Evolutionary conservation across 35 echinoderm and acorn worm genomes (phyloP), one percentile per base, ranked within the genome.

Genomic region (Strongylocentrotus purpuratus): DNA sequence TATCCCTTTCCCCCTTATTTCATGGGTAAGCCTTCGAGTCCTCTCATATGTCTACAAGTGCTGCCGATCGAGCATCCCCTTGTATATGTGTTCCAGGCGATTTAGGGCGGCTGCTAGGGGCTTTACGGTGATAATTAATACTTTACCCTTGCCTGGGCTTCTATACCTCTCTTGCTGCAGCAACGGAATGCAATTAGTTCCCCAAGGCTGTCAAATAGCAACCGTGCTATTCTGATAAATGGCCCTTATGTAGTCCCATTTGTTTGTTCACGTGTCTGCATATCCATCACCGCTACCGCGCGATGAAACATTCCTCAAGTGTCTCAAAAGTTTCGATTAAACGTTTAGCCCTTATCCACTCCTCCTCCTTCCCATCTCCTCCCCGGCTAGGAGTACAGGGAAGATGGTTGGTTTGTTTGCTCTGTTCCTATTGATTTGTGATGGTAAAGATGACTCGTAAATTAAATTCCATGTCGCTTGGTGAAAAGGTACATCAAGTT

Each of bases 131-230:
- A 28, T 89, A 89, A 89, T 89, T 89, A 89, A 89, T 89, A 89
- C 32, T 20, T 35, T 89, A 31, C 87, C 33, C 32, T 89, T 46
- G 33, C 33, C 87, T 5, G 4, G 33, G 87, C 45, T 89, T 89
- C 4, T 89, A 85, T 31, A 4, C 31, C 87, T 20, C 11, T 89
- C 87, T 18, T 18, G 45, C 87, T 46, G 87, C 65, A 78, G 65
- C 65, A 78, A 89, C 32, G 87, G 87, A 89, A 89, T 89, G 87
- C 87, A 46, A 89, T 89, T 89, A 89, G 87, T 89, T 89, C 87
- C 32, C 45, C 13, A 31, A 9, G 31, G 31, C 87, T 89, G 87
- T 89, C 87, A 89, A 89, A 89, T 89, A 89, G 87, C 33, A 89
- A 89, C 87, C 33, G 9, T 33, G 33, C 33, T 46, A 89, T 89